Percentiles rank a stretch among this genome's conserved stretches.
Evolutionary conservation across 2,797 vertebrate species (phyloP).

Genomic region (Moxostoma hubbsi): DNA sequence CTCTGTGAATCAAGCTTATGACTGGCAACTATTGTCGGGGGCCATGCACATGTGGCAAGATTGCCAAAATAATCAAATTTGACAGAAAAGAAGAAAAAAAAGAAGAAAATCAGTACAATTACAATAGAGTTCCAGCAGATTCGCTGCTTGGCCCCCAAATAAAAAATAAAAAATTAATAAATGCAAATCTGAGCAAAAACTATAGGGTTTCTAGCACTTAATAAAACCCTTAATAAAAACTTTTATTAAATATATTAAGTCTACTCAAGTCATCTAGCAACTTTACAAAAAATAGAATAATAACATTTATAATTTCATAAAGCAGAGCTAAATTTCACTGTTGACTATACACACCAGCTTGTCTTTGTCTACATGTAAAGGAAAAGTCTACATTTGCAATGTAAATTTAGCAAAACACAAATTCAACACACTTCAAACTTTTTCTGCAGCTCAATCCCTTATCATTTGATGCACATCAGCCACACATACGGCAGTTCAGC

Average conservation of each 20-base stretch:
- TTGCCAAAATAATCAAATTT: no score
- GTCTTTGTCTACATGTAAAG: conserved; percentile 11
- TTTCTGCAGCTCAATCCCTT: conserved; percentile 34
- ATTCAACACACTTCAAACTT: conserved; percentile 24
- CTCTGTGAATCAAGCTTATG: no score
- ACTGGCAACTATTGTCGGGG: no score
- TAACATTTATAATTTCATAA: conserved; percentile 2
- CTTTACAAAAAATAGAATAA: not conserved
- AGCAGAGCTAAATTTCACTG: conserved; percentile 26
- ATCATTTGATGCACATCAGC: conserved; percentile 50
- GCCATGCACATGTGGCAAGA: no score
- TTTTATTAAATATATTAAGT: not conserved
- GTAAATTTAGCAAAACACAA: conserved; percentile 34
- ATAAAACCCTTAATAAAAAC: no score
- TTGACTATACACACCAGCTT: conserved; percentile 3
- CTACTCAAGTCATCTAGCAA: not conserved
- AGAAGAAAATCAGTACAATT: no score
- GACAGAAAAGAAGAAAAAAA: no score
- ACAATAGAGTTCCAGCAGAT: no score
- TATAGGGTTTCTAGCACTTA: no score
- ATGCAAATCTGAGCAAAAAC: no score
- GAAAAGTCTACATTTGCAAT: conserved; percentile 31
- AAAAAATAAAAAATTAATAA: no score
- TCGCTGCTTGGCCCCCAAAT: no score
- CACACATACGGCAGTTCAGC: conserved; percentile 20